Conservation (phyloP, 2,797 vertebrate species). For the Sciurus vulgaris region DNA sequence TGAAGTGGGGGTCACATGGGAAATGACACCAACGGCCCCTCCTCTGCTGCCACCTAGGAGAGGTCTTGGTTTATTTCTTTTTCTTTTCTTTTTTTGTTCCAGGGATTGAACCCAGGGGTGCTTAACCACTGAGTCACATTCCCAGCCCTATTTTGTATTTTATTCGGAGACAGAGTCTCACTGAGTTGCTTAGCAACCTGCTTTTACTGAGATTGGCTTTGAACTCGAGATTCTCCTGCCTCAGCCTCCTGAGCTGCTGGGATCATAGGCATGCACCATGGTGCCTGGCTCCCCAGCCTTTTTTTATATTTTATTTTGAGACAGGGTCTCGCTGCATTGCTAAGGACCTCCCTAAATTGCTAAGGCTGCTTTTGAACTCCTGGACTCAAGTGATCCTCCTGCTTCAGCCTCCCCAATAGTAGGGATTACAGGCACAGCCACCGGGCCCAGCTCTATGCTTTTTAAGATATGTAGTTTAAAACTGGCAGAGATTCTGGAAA, state of each 20-base stretch:
- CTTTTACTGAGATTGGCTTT: no score
- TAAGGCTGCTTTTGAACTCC: neutral
- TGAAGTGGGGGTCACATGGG: neutral
- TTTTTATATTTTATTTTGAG: neutral
- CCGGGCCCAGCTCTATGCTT: neutral
- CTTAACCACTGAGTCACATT: no score
- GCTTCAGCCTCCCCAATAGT: neutral
- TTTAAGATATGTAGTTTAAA: neutral
- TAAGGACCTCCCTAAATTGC: no score
- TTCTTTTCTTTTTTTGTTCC: no score
- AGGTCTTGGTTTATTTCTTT: neutral
- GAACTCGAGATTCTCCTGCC: no score
- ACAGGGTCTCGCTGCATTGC: neutral
- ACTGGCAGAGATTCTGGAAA: constrained; percentile 33
- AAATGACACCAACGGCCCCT: neutral
- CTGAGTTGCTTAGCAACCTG: no score
- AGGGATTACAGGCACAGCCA: neutral
- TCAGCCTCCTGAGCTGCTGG: no score
- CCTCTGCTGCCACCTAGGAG: neutral
- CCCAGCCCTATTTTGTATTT: no score
- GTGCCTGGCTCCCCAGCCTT: no score
- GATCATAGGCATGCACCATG: no score
- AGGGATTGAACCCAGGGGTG: no score
- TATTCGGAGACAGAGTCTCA: no score
- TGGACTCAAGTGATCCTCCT: neutral